Conservation (phyloP, 1,140 invertebrate species). For the Aphaenogaster floridana region DNA sequence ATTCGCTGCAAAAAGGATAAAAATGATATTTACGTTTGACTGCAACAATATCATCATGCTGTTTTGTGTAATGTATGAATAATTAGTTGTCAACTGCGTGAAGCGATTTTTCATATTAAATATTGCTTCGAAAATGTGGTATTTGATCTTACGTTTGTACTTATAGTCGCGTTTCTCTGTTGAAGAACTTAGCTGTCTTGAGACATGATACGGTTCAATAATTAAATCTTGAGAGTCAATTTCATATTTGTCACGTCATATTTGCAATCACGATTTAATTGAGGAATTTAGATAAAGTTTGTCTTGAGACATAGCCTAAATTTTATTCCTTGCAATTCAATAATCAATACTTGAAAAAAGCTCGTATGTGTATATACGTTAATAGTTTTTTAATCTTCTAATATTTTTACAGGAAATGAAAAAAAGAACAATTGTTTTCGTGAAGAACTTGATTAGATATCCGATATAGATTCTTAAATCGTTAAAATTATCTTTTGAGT, state of each 20-base stretch:
- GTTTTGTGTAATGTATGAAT: constrained; percentile 8
- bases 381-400: not conserved
- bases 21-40: not conserved
- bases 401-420: not conserved
- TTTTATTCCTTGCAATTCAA: not conserved
- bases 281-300: not conserved
- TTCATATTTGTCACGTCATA: not conserved
- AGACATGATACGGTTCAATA: not conserved
- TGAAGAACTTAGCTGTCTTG: not conserved
- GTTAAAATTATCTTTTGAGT: not conserved
- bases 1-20: not conserved
- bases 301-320: not conserved
- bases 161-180: not conserved
- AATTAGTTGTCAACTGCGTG: constrained; percentile 23
- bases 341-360: not conserved
- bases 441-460: not conserved
- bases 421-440: not conserved
- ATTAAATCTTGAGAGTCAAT: not conserved
- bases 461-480: not conserved
- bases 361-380: not conserved
- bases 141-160: not conserved
- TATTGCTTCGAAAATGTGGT: not conserved
- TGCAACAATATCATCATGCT: not conserved
- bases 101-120: not conserved
- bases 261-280: not conserved